These are phyloP conservation scores for Oscheius myriophilus DNA, from an alignment of 2,888 invertebrate species.

Conservation along the genomic window DNA sequence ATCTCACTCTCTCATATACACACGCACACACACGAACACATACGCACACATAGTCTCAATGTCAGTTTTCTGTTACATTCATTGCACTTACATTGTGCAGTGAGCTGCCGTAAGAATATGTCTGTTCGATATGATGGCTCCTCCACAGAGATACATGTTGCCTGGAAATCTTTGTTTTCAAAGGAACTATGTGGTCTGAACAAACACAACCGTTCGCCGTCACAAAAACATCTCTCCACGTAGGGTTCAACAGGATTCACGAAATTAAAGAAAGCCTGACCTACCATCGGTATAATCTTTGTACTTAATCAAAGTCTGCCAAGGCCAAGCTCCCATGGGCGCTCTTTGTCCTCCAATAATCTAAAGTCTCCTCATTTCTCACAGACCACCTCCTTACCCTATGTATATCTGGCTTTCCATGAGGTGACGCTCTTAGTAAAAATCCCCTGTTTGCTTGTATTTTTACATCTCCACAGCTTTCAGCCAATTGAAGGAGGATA, in stretches of 20 bases:
- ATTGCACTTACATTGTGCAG: slow-evolving; percentile 12
- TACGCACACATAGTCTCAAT: no score
- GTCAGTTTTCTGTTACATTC: no score
- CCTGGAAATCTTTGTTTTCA: not conserved
- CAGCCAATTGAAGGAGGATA: not conserved
- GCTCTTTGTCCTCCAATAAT: slow-evolving; percentile 19
- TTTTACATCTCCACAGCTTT: slow-evolving; percentile 8
- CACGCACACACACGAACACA: no score
- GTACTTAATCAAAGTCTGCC: slow-evolving; percentile 17
- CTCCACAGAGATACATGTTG: not conserved
- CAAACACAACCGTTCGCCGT: no score
- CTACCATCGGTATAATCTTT: slow-evolving; percentile 11
- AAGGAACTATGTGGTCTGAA: not conserved
- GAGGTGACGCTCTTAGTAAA: no score
- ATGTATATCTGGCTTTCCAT: no score
- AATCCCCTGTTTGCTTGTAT: not conserved
- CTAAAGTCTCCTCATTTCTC: not conserved
- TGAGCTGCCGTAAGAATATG: slow-evolving; percentile 28
- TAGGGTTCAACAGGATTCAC: not conserved
- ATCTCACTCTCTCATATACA: no score
- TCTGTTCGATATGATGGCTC: slow-evolving; percentile 8
- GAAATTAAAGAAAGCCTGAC: not conserved
- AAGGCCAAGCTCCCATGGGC: slow-evolving; percentile 8
- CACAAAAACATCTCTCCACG: not conserved
- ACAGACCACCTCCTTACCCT: no score